Percentiles rank a stretch among this genome's conserved stretches.
Evolutionary conservation across 2,797 vertebrate genomes (phyloP).

Genomic region (Varecia variegata): DNA sequence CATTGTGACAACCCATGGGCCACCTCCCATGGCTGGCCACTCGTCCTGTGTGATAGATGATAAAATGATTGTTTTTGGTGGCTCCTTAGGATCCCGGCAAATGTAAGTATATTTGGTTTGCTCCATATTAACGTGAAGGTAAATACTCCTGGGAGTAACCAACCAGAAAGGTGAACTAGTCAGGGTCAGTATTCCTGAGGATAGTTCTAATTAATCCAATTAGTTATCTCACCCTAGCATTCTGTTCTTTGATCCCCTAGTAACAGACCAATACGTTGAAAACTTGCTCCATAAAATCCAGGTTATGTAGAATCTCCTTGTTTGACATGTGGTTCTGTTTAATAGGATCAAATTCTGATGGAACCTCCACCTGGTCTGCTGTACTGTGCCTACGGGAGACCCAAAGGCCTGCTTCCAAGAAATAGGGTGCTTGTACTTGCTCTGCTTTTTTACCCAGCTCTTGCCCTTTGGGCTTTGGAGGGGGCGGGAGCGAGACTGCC

Average conservation of each 20-base stretch:
- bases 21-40: conserved; percentile 98
- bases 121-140: background rate
- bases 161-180: background rate
- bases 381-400: background rate
- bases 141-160: background rate
- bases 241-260: background rate
- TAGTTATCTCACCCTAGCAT: background rate
- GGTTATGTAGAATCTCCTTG: background rate
- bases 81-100: conserved; percentile 96
- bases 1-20: conserved; percentile 97
- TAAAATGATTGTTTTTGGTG: conserved; percentile 98
- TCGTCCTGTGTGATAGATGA: conserved; percentile 96
- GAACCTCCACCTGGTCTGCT: background rate
- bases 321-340: background rate
- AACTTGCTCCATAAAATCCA: background rate
- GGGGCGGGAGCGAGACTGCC: background rate
- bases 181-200: background rate
- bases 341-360: background rate
- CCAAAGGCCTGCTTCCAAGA: background rate
- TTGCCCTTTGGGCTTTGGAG: background rate
- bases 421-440: background rate
- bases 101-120: conserved; percentile 87
- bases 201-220: background rate
- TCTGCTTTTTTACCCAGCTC: background rate
- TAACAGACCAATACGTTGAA: background rate